A percentile compares a stretch with the other conserved stretches of the same genome.
These are phyloP conservation scores for Schizothorax lantsangensis DNA, from an alignment of 2,797 vertebrate genomes.

Conservation along the genomic window DNA sequence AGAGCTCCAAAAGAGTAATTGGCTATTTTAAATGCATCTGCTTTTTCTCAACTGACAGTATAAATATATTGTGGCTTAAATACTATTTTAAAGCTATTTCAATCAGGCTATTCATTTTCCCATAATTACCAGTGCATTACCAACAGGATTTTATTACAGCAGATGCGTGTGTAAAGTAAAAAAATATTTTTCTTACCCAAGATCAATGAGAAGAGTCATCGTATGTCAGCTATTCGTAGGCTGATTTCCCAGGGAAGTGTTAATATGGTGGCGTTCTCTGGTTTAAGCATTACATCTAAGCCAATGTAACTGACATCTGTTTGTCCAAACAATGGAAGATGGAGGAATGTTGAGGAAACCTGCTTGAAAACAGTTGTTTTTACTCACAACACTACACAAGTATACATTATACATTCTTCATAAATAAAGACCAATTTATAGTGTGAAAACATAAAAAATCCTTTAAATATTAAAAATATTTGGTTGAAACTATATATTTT, in stretches of 20 bases:
- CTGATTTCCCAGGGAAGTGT: neutral
- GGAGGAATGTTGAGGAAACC: too few species aligned
- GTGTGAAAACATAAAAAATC: neutral
- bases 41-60: neutral
- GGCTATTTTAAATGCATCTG: conserved; percentile 17
- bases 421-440: neutral
- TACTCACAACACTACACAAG: neutral
- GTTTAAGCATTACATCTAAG: neutral
- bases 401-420: neutral
- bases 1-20: neutral
- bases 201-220: neutral
- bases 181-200: neutral
- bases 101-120: neutral
- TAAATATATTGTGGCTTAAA: conserved; percentile 16
- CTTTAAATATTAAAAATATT: too few species aligned
- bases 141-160: neutral
- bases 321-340: conserved; percentile 1
- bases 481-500: neutral
- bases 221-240: neutral
- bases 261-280: neutral
- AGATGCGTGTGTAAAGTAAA: neutral
- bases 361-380: neutral
- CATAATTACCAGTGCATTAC: conserved; percentile 26
- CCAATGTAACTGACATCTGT: neutral
- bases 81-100: neutral